phyloP scores from a whole-genome alignment of 2,888 invertebrate species.

The Orthosia incerta region DNA sequence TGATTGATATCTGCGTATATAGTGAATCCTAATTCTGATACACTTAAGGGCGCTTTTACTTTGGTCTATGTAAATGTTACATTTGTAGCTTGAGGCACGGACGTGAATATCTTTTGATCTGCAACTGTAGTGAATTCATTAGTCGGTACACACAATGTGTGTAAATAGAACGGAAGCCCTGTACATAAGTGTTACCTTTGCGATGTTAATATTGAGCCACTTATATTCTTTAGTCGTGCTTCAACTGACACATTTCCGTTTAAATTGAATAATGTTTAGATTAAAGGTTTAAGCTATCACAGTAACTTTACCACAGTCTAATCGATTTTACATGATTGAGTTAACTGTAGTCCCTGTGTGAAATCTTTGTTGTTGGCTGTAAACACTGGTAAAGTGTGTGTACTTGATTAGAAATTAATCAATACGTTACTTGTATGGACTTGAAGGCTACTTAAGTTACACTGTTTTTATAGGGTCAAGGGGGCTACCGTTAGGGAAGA shows the following conservation, averaged over 20 bases:
- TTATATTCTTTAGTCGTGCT: slow-evolving; percentile 61
- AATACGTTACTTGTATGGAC: slow-evolving; percentile 26
- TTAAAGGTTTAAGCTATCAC: slow-evolving; percentile 29
- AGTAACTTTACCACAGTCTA: slow-evolving; percentile 33
- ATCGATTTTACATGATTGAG: slow-evolving; percentile 46
- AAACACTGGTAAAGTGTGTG: slow-evolving; percentile 21
- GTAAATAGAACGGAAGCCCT: slow-evolving; percentile 88
- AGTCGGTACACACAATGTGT: slow-evolving; percentile 81
- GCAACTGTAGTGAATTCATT: slow-evolving; percentile 87
- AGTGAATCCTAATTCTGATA: slow-evolving; percentile 44
- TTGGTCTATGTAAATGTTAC: slow-evolving; percentile 40
- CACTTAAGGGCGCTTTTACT: slow-evolving; percentile 66
- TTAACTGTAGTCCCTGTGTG: slow-evolving; percentile 35
- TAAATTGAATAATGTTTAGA: slow-evolving; percentile 53
- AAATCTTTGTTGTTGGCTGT: slow-evolving; percentile 19
- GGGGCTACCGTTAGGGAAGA: background rate
- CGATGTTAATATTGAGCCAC: slow-evolving; percentile 69
- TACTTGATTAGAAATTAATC: slow-evolving; percentile 25
- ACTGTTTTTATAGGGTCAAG: slow-evolving; percentile 3
- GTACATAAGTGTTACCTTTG: slow-evolving; percentile 81
- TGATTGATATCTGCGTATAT: slow-evolving; percentile 52
- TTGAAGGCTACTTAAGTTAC: background rate
- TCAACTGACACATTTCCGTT: slow-evolving; percentile 62
- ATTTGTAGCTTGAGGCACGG: slow-evolving; percentile 72
- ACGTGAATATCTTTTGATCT: slow-evolving; percentile 87